Percentiles rank a stretch among this genome's conserved stretches.
These are phyloP conservation scores for Pollenia labialis DNA, from an alignment of 2,888 invertebrate genomes.

Conservation along the genomic window DNA sequence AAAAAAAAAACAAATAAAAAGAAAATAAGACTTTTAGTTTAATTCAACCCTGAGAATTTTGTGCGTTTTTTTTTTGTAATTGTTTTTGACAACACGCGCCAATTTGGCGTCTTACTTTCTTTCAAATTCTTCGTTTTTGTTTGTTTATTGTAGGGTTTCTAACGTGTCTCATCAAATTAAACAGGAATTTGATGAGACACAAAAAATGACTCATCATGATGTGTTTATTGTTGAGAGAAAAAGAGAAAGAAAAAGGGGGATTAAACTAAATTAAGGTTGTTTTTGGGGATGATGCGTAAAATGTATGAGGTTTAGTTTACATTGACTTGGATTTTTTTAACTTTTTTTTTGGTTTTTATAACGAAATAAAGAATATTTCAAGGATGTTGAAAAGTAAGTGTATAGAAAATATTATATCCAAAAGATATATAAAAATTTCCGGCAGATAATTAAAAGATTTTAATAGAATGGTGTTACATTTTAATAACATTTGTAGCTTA, in stretches of 20 bases:
- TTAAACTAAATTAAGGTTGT: constrained; percentile 9
- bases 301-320: constrained; percentile 31
- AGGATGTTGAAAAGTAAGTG: constrained; percentile 18
- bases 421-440: too few relatives aligned
- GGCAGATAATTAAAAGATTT: too few relatives aligned
- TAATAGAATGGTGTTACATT: too few relatives aligned
- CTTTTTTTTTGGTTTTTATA: constrained; percentile 2
- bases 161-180: constrained; percentile 53
- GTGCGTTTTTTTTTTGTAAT: neutral
- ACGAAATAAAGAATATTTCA: constrained; percentile 29
- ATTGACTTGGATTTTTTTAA: constrained; percentile 23
- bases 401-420: too few relatives aligned
- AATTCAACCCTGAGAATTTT: constrained; percentile 46
- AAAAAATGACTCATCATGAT: constrained; percentile 37
- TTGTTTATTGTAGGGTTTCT: constrained; percentile 65
- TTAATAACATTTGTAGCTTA: too few relatives aligned
- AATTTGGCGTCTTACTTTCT: constrained; percentile 63
- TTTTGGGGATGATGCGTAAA: constrained; percentile 28
- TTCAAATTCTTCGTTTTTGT: neutral
- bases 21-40: constrained; percentile 34
- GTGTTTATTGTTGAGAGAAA: neutral
- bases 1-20: constrained; percentile 5
- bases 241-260: neutral
- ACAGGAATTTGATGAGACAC: neutral
- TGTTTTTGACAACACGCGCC: constrained; percentile 50